phyloP scores from a whole-genome alignment of 2,797 vertebrate genomes.

The Phalanger gymnotis region DNA sequence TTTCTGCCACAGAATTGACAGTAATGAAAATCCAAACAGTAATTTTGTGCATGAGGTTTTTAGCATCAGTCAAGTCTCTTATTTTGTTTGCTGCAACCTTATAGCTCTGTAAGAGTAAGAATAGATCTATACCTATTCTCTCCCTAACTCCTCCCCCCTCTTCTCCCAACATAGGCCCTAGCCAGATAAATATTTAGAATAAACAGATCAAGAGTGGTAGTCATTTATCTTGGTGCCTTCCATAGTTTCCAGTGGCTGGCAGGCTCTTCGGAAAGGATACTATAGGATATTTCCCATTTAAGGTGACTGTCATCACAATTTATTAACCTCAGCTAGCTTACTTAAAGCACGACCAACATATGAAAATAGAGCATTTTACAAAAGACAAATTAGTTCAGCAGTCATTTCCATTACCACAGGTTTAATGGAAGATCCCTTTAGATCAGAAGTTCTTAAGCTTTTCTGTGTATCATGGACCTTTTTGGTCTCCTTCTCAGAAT shows the following conservation, averaged over 20 bases:
- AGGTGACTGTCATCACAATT: slow-evolving; percentile 32
- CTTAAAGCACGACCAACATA: not conserved
- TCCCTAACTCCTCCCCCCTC: not conserved
- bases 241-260: not conserved
- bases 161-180: not conserved
- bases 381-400: not conserved
- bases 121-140: not conserved
- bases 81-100: slow-evolving; percentile 6
- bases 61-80: not conserved
- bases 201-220: slow-evolving; percentile 62
- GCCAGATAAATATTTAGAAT: slow-evolving; percentile 22
- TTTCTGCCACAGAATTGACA: not conserved
- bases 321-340: not conserved
- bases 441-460: not conserved
- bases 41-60: slow-evolving; percentile 6
- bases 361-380: not conserved
- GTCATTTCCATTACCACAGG: not conserved
- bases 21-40: slow-evolving; percentile 19
- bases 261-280: slow-evolving; percentile 53
- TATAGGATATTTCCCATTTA: slow-evolving; percentile 54
- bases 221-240: slow-evolving; percentile 65
- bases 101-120: not conserved
- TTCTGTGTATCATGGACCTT: not conserved
- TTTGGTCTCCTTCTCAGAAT: not conserved
- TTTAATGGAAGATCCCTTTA: not conserved